Evolutionary conservation across 2,888 invertebrate genomes (phyloP).

Genomic region (Calliphora vomitoria): DNA sequence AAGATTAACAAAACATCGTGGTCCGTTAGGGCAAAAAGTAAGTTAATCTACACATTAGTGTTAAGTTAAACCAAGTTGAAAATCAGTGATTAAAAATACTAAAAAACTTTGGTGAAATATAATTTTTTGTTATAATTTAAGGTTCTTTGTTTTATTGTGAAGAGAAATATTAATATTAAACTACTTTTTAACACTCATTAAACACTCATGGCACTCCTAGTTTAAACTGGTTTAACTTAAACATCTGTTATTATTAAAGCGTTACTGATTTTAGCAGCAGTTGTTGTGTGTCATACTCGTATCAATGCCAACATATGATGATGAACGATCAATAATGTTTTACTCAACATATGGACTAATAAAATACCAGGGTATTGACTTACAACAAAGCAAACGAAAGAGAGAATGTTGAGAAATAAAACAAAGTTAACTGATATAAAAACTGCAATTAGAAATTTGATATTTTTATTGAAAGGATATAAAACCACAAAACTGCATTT

Average conservation of each 20-base stretch:
- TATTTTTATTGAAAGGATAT: slow-evolving; percentile 84
- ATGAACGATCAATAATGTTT: slow-evolving; percentile 36
- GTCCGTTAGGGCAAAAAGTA: too few species aligned
- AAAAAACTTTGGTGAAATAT: background rate
- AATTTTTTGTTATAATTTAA: background rate
- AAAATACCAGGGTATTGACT: slow-evolving; percentile 11
- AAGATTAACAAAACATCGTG: too few species aligned
- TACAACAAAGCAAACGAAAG: slow-evolving; percentile 16
- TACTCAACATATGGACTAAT: slow-evolving; percentile 44
- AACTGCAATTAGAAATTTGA: slow-evolving; percentile 83
- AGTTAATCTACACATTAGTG: too few species aligned
- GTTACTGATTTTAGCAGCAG: slow-evolving; percentile 50
- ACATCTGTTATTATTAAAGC: slow-evolving; percentile 52
- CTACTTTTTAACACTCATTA: slow-evolving; percentile 37
- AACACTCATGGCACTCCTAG: background rate
- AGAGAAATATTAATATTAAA: background rate
- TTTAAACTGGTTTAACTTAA: slow-evolving; percentile 23
- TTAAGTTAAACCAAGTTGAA: too few species aligned
- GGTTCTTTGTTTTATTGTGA: background rate
- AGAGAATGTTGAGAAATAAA: slow-evolving; percentile 15
- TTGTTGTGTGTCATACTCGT: slow-evolving; percentile 25
- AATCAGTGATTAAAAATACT: too few species aligned
- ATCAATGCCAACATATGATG: background rate
- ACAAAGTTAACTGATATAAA: slow-evolving; percentile 72
- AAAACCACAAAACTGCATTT: slow-evolving; percentile 74